These are phyloP conservation scores for Agrochola lota DNA, from an alignment of 2,888 invertebrate species.

Conservation along the genomic window DNA sequence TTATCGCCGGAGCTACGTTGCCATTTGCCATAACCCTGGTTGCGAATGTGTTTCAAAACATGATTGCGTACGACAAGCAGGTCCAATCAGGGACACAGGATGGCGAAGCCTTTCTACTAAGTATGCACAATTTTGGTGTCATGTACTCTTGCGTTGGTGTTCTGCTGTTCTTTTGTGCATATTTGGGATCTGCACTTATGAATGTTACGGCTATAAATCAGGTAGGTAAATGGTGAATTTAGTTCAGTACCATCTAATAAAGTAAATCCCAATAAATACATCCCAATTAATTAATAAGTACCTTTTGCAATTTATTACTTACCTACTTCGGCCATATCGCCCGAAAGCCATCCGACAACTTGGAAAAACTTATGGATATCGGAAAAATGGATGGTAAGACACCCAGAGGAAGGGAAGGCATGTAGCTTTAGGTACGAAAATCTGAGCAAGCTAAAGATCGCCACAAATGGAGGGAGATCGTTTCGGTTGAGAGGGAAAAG, in stretches of 20 bases:
- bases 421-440: too few relatives aligned
- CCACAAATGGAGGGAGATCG: neutral
- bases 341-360: neutral
- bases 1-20: conserved; percentile 71
- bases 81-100: conserved; percentile 66
- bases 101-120: conserved; percentile 82
- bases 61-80: conserved; percentile 88
- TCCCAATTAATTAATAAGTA: neutral
- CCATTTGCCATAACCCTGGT: conserved; percentile 76
- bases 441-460: neutral
- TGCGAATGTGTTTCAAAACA: conserved; percentile 88
- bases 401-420: too few relatives aligned
- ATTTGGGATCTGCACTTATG: conserved; percentile 91
- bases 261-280: too few relatives aligned
- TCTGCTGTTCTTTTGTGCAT: conserved; percentile 90
- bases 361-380: neutral
- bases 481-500: neutral
- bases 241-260: neutral
- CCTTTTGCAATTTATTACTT: neutral
- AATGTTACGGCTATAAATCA: conserved; percentile 93
- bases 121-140: conserved; percentile 89
- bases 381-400: neutral
- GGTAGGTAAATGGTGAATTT: conserved; percentile 85
- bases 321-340: neutral
- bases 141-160: conserved; percentile 91